Evolutionary conservation across 1,140 invertebrate genomes (phyloP).

Genomic region (Myzus persicae): DNA sequence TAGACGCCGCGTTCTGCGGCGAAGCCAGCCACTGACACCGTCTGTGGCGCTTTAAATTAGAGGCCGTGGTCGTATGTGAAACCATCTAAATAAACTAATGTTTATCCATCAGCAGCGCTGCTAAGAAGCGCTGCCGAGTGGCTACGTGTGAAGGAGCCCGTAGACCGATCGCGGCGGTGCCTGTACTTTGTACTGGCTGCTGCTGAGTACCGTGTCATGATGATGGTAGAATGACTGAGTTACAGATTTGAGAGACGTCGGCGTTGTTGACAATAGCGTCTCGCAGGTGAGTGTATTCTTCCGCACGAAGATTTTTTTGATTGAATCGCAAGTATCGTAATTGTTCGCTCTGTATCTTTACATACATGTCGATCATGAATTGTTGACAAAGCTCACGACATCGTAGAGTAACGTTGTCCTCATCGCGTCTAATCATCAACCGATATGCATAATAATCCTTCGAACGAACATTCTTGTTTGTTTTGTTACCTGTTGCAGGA

Average conservation of each 20-base stretch:
- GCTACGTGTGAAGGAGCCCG: no score
- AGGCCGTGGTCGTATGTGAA: no score
- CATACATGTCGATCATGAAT: constrained; percentile 64
- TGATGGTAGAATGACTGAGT: constrained; percentile 64
- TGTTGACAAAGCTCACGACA: neutral
- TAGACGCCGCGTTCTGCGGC: no score
- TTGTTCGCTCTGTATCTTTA: constrained; percentile 64
- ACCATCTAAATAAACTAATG: no score
- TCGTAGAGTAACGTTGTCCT: neutral
- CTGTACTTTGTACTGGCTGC: no score
- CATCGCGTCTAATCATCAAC: neutral
- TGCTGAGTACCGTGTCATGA: constrained; percentile 64
- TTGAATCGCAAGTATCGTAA: constrained; percentile 63
- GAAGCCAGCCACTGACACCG: no score
- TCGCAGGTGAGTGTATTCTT: constrained; percentile 62
- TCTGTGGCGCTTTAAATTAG: no score
- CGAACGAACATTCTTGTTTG: neutral
- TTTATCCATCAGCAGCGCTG: no score
- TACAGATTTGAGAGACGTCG: constrained; percentile 59
- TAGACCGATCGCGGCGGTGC: no score
- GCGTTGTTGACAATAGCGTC: constrained; percentile 59
- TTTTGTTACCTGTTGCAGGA: neutral
- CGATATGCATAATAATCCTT: neutral
- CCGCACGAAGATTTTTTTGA: constrained; percentile 63
- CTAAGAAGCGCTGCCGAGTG: no score